Evolutionary conservation across 2,888 invertebrate species (phyloP).

Genomic region (Suillia variegata): DNA sequence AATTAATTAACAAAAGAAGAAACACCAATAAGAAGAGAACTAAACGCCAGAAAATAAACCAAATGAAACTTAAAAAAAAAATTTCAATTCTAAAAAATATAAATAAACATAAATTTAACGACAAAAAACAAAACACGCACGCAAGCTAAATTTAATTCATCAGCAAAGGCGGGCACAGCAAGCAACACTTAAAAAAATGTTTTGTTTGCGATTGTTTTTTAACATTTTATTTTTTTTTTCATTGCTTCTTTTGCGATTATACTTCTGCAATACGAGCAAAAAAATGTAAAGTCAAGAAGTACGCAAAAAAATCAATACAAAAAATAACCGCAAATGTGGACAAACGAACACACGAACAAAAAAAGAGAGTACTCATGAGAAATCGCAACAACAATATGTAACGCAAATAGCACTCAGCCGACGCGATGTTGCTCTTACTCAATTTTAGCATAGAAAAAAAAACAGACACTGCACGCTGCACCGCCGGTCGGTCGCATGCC

Average conservation of each 20-base stretch:
- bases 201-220: too few relatives aligned
- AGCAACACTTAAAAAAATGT: too few relatives aligned
- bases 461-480: neutral
- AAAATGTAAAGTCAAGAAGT: constrained; percentile 8
- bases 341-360: neutral
- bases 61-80: too few relatives aligned
- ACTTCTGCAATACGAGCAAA: neutral
- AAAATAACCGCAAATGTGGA: constrained; percentile 1
- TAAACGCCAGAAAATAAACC: constrained; percentile 2
- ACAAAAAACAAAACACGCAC: constrained; percentile 6
- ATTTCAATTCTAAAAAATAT: constrained; percentile 18
- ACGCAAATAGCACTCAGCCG: neutral
- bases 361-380: constrained; percentile 13
- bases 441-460: too few relatives aligned
- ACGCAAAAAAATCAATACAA: neutral
- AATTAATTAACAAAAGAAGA: neutral
- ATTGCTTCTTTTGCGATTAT: neutral
- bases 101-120: constrained; percentile 4
- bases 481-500: constrained; percentile 21
- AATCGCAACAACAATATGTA: neutral
- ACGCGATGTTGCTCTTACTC: too few relatives aligned
- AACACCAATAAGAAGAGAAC: constrained; percentile 5
- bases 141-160: neutral
- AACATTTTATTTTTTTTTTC: too few relatives aligned
- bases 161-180: too few relatives aligned